Conservation (phyloP, 2,797 vertebrate species). For the Nasua narica region DNA sequence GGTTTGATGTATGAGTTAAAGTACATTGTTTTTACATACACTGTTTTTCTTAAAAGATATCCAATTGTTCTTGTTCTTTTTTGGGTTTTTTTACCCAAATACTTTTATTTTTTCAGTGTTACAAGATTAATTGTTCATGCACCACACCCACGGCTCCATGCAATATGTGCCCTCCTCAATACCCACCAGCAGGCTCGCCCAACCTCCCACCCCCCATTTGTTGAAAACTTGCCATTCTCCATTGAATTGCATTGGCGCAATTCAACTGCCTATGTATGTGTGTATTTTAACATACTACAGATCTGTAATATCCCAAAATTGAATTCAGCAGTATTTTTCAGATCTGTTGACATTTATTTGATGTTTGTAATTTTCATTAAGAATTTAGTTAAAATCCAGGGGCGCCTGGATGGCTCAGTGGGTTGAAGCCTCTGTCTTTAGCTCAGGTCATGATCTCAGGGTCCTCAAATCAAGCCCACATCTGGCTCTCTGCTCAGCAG, state of each 20-base stretch:
- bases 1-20: background rate
- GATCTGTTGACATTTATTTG: background rate
- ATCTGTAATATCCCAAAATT: background rate
- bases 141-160: too few relatives aligned
- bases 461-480: too few relatives aligned
- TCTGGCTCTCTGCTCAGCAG: too few relatives aligned
- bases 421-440: too few relatives aligned
- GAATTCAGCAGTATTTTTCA: background rate
- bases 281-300: background rate
- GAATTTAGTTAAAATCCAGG: background rate
- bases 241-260: background rate
- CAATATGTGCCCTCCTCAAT: too few relatives aligned
- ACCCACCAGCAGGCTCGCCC: too few relatives aligned
- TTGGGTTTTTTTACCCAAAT: too few relatives aligned
- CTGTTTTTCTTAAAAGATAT: background rate
- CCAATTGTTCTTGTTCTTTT: background rate
- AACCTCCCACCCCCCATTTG: too few relatives aligned
- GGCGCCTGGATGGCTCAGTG: too few relatives aligned
- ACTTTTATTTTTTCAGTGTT: too few relatives aligned
- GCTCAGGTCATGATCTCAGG: too few relatives aligned
- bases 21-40: background rate
- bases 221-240: background rate
- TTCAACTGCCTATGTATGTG: background rate
- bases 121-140: too few relatives aligned
- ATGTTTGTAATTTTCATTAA: background rate